Evolutionary conservation across 2,113 vertebrate species (phyloP), one percentile per base, ranked within the genome.

Genomic region (Forbesichthys papilliferus): DNA sequence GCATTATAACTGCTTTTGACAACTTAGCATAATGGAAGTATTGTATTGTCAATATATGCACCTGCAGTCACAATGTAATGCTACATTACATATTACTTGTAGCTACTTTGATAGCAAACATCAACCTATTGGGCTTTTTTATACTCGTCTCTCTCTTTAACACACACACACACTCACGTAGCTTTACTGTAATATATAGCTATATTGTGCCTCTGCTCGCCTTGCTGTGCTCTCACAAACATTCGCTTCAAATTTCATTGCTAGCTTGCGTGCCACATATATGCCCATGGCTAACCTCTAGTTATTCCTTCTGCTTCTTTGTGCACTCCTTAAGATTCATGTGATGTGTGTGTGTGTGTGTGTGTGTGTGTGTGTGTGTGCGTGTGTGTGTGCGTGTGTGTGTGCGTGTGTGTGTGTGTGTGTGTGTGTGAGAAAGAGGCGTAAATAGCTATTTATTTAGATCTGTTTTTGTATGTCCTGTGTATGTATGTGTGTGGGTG

Each of bases 171-270:
- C 59, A 69, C 60, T 64, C 61, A 48, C 34, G 49, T 20, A 49
- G 16, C 46, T 47, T 49, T 46, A 33, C 55, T 48, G 53, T 16
- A 27, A 4, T 3, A 14, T 20, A 49, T 1, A 18, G 36, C 47
- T 49, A 47, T 16, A 11, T 36, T 12, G 18, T 12, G 46, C 49
- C 55, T 48, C 36, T 34, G 16, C 48, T 3, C 16, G 34, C 18
- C 34, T 48, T 33, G 60, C 53, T 11, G 27, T 52, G 18, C 54
- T n/a, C 63, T 33, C n/a, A 61, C 68, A 49, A 46, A 61, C 67
- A 68, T 59, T 60, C 63, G 65, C 47, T 62, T 61, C 58, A 42
- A 63, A 57, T 59, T 77, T 69, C 53, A 13, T 48, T 36, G 59
- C 51, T 18, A 56, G 58, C 54, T 51, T 12, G 51, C 11, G 27